Evolutionary conservation across 2,888 invertebrate genomes (phyloP), one percentile per base, ranked within the genome.

Genomic region (Drosophila melanocephala): DNA sequence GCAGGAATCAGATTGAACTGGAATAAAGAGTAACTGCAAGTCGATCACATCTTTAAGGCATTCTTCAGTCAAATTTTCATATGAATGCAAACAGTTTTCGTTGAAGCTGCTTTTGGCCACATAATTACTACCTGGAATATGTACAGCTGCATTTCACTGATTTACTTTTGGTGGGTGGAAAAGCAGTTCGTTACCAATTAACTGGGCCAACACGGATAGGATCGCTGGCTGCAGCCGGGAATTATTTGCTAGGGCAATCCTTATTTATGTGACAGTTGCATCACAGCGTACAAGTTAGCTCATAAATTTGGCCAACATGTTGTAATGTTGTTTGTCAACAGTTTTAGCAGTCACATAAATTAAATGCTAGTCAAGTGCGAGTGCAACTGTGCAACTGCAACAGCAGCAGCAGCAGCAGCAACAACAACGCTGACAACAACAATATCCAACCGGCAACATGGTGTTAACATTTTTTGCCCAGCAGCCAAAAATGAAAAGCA

Each of bases 291-390:
- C 89, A 83, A 88, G 75, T 86, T 83, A 84, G 67, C 81, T 70
- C 87, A 90, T 90, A 90, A 90, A 87, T 87, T 84, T 90, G 90
- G 83, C 32, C 84, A 78, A 79, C 89, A 86, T 87, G 87, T 86
- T 90, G 87, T 90, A 89, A 86, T 89, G 87, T 82, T 89, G 87
- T 87, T 90, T 90, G 91, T 87, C 91, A 87, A 87, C 87, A 89
- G 87, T 90, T 87, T 89, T 71, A 85, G 77, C 83, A 87, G 81
- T 77, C 81, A 84, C 87, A 89, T 84, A 83, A 88, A 89, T 89
- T 89, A 87, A 89, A 87, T 80, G 71, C 78, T 82, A 87, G 84
- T 86, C 87, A 89, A 90, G 84, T 87, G 91, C 75, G 85, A 81
- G 81, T 75, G 75, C 86, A 83, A 77, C 83, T 68, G 72, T 81